Evolutionary conservation across 1,140 invertebrate species (phyloP), one percentile per base, ranked within the genome.

Genomic region (Caenorhabditis brenneri): DNA sequence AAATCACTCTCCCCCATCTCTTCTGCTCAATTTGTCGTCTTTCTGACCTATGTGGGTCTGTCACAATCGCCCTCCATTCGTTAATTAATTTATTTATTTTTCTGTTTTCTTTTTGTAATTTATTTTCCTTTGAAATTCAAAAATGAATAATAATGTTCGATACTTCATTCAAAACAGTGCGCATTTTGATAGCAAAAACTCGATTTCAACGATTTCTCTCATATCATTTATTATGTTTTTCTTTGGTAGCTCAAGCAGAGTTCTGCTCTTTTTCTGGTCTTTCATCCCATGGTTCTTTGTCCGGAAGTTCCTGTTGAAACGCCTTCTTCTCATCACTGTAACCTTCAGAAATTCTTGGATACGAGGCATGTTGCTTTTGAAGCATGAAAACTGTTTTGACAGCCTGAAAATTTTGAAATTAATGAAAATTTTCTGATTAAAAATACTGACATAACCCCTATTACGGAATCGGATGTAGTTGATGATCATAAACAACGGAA

Each of bases 1-100:
- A 74, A 74, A 19, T 12, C 5, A 6, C n/a, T n/a, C 65, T 10
- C 36, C 22, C 36, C n/a, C 36, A 55, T 55, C 53, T 55, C 53
- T 55, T 74, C 65, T 74, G 65, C 65, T 74, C 65, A 74, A 74
- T 74, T 46, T 74, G 22, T 42, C 22, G 65, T 33, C 65, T 74
- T 74, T 31, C 33, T 27, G 65, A 74, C 65, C 65, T 74, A 74
- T 74, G 65, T 74, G 65, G 65, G 65, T 74, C 65, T 74, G 65
- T 39, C 65, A 74, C 65, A 65, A 65, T 65, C 58, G 58, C 58
- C 58, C 29, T 16, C 12, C 24, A 27, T 29, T 29, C 10, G 22
- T n/a, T 55, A 27, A 55, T 27, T 55, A 27, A 55, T 55, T 55
- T 27, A 1, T 42, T 42, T 42, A 6, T 5, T 42, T 42, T 42